Percentiles rank a stretch among this genome's conserved stretches.
phyloP scores from a whole-genome alignment of 2,888 invertebrate species.

The Aspidapion aeneum region DNA sequence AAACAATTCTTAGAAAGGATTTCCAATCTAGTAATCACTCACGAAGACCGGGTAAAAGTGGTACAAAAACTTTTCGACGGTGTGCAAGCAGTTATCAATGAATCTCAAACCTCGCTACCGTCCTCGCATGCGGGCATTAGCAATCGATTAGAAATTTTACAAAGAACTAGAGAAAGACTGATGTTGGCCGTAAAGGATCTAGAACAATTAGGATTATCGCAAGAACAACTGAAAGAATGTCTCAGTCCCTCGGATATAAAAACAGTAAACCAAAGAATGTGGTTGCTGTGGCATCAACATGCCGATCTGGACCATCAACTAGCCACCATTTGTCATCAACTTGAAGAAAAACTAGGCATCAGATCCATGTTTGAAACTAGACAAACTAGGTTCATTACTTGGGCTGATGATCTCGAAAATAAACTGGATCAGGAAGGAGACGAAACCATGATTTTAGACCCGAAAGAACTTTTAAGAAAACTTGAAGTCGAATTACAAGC shows the following conservation, averaged over 20 bases:
- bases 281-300: slow-evolving; percentile 76
- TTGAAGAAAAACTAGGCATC: slow-evolving; percentile 71
- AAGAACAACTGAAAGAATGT: slow-evolving; percentile 81
- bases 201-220: slow-evolving; percentile 67
- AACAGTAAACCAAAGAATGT: slow-evolving; percentile 70
- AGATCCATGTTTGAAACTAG: slow-evolving; percentile 68
- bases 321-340: slow-evolving; percentile 63
- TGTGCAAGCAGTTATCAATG: slow-evolving; percentile 58
- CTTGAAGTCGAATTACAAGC: slow-evolving; percentile 72
- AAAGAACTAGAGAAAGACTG: slow-evolving; percentile 58
- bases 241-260: slow-evolving; percentile 82
- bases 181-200: slow-evolving; percentile 58
- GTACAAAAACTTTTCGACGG: slow-evolving; percentile 63
- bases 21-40: slow-evolving; percentile 58
- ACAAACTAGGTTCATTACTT: slow-evolving; percentile 61
- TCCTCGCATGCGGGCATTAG: slow-evolving; percentile 60
- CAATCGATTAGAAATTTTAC: slow-evolving; percentile 60
- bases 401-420: slow-evolving; percentile 67
- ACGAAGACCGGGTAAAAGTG: slow-evolving; percentile 59
- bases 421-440: slow-evolving; percentile 56
- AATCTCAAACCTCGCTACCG: slow-evolving; percentile 53
- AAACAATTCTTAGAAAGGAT: slow-evolving; percentile 66
- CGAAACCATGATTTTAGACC: slow-evolving; percentile 54
- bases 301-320: slow-evolving; percentile 78
- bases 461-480: slow-evolving; percentile 68